phyloP scores from a whole-genome alignment of 2,113 vertebrate genomes.

The Pholis gunnellus region DNA sequence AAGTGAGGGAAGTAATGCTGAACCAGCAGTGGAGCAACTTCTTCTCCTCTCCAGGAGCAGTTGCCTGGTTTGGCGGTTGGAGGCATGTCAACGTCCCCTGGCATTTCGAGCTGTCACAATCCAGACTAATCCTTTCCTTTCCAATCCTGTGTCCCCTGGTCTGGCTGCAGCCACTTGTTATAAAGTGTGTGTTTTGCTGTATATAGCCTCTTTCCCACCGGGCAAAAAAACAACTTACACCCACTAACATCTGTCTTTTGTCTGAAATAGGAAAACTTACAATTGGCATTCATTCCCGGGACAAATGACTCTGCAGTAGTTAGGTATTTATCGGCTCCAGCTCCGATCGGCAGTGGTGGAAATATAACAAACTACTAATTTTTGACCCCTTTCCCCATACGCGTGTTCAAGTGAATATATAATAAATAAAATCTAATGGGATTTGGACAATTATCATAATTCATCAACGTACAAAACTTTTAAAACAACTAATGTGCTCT shows the following conservation, averaged over 20 bases:
- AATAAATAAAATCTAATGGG: not conserved
- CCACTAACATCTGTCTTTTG: not conserved
- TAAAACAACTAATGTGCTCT: not conserved
- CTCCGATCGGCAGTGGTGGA: not conserved
- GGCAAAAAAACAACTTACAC: not conserved
- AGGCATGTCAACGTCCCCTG: slow-evolving; percentile 44
- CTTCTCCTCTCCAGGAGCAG: slow-evolving; percentile 28
- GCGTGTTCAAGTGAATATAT: not conserved
- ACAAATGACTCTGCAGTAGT: not conserved
- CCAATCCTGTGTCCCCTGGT: slow-evolving; percentile 30
- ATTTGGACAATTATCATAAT: not conserved
- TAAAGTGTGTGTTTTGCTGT: not conserved
- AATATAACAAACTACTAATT: not conserved
- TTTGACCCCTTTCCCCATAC: no score
- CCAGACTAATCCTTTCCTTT: slow-evolving; percentile 62
- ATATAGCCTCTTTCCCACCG: not conserved
- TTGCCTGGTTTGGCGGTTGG: slow-evolving; percentile 38
- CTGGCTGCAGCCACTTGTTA: slow-evolving; percentile 13
- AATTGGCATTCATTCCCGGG: not conserved
- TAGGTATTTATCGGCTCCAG: not conserved
- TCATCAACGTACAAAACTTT: not conserved
- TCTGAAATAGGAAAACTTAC: not conserved
- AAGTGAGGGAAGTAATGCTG: not conserved
- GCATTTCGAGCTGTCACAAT: slow-evolving; percentile 61
- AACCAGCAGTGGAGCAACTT: slow-evolving; percentile 6